Percentiles rank a stretch among this genome's conserved stretches.
phyloP scores from a whole-genome alignment of 2,113 vertebrate genomes.

The Microcebus ravelobensis region DNA sequence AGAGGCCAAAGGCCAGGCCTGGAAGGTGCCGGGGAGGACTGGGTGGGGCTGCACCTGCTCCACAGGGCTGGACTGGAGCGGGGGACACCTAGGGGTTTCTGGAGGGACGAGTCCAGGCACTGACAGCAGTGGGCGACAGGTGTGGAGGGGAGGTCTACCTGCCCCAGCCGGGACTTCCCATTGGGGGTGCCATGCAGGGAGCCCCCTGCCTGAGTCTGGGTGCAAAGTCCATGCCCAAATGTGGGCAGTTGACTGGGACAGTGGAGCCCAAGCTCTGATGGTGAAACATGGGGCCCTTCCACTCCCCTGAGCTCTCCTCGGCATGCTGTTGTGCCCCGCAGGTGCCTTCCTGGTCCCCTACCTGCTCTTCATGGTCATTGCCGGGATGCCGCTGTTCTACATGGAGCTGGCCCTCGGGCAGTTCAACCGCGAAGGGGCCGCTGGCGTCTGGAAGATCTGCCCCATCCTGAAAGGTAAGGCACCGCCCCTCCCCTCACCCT shows the following conservation, averaged over 20 bases:
- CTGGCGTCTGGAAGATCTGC: slow-evolving; percentile 95
- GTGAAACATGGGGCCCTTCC: accelerated
- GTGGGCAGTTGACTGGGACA: accelerated
- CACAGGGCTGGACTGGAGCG: accelerated
- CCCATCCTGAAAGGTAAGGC: slow-evolving; percentile 92
- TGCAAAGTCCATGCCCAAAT: accelerated
- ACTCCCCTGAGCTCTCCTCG: not conserved
- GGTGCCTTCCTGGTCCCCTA: slow-evolving; percentile 95
- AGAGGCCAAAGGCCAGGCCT: not conserved
- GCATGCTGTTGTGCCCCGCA: slow-evolving; percentile 30
- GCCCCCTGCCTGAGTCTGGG: not conserved
- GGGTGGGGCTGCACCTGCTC: accelerated
- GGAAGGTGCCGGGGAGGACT: no score
- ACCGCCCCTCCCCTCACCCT: accelerated
- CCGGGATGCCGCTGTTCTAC: slow-evolving; percentile 95
- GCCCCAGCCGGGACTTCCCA: not conserved
- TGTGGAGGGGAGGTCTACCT: accelerated
- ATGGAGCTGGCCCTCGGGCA: slow-evolving; percentile 95
- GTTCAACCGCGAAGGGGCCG: slow-evolving; percentile 92
- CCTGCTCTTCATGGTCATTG: slow-evolving; percentile 94
- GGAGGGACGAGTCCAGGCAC: accelerated
- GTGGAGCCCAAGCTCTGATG: accelerated
- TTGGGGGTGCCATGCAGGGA: not conserved
- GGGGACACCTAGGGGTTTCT: accelerated
- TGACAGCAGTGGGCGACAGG: no score